Percentiles rank a stretch among this genome's conserved stretches.
Conservation (phyloP, 2,888 invertebrate genomes). For the Caenorhabditis panamensis region DNA sequence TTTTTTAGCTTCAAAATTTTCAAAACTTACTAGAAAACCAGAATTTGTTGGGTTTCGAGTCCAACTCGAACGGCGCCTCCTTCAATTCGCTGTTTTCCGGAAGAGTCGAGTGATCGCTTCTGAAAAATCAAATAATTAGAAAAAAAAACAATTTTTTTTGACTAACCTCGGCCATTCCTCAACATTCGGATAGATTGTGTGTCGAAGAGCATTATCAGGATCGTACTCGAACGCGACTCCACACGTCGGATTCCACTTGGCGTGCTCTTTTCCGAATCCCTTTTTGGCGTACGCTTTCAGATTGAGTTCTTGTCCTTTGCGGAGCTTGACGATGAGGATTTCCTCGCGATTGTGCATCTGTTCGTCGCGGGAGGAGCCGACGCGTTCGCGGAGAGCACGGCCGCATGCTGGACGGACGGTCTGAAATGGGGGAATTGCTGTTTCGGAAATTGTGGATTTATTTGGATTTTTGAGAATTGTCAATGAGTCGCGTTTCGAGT, state of each 20-base stretch:
- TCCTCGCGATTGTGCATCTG: slow-evolving; percentile 81
- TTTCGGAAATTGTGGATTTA: no score
- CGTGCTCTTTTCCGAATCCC: slow-evolving; percentile 96
- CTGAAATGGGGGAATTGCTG: no score
- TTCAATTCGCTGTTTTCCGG: slow-evolving; percentile 82
- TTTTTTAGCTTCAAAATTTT: neutral
- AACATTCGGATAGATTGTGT: slow-evolving; percentile 85
- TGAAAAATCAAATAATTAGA: slow-evolving; percentile 16
- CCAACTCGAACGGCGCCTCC: slow-evolving; percentile 95
- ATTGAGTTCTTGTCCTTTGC: slow-evolving; percentile 93
- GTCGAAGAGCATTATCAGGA: slow-evolving; percentile 96
- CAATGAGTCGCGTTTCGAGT: no score
- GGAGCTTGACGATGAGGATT: slow-evolving; percentile 87
- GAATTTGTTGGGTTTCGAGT: slow-evolving; percentile 96
- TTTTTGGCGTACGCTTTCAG: slow-evolving; percentile 97
- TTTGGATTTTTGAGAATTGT: no score
- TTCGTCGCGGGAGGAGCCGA: slow-evolving; percentile 34
- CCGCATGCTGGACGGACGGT: slow-evolving; percentile 58
- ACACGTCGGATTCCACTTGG: slow-evolving; percentile 99
- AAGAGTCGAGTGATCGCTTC: slow-evolving; percentile 52
- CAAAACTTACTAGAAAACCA: slow-evolving; percentile 84
- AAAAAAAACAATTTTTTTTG: neutral
- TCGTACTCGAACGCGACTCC: slow-evolving; percentile 99
- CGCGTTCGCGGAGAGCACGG: slow-evolving; percentile 53
- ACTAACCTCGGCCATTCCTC: slow-evolving; percentile 87